Evolutionary conservation across 1,140 invertebrate genomes (phyloP).

Genomic region (Drosophila simulans): DNA sequence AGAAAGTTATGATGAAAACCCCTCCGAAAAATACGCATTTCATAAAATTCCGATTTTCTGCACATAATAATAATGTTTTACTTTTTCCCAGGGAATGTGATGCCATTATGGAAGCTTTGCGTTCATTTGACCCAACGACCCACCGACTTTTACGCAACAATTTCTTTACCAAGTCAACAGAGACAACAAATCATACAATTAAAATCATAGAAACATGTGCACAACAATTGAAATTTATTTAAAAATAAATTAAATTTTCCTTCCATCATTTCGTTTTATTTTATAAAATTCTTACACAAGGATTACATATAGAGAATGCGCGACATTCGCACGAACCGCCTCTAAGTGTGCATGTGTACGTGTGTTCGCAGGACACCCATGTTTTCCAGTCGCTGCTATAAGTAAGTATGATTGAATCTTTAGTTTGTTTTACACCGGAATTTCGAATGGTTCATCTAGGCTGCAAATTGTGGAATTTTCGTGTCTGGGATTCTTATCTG

Average conservation of each 20-base stretch:
- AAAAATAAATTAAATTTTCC: constrained; percentile 68
- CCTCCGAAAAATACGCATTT: too few relatives aligned
- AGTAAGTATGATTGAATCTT: constrained; percentile 77
- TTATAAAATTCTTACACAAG: constrained; percentile 76
- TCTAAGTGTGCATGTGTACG: constrained; percentile 28
- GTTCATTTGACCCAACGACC: too few relatives aligned
- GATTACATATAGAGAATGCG: constrained; percentile 61
- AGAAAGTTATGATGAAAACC: too few relatives aligned
- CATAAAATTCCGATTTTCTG: too few relatives aligned
- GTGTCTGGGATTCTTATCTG: constrained; percentile 83
- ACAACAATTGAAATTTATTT: constrained; percentile 75
- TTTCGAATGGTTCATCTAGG: constrained; percentile 49
- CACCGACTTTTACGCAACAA: background rate
- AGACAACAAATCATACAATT: background rate
- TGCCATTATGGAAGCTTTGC: too few relatives aligned
- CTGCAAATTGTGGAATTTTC: constrained; percentile 39
- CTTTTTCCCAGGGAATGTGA: too few relatives aligned
- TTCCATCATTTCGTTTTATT: constrained; percentile 43
- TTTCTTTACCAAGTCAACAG: background rate
- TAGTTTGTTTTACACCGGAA: constrained; percentile 72
- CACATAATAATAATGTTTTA: too few relatives aligned
- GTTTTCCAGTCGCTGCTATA: constrained; percentile 44
- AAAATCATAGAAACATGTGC: constrained; percentile 19
- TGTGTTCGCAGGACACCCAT: constrained; percentile 30
- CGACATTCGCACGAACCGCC: constrained; percentile 33